Conservation (phyloP, 2,113 vertebrate species). For the Felis chaus region DNA sequence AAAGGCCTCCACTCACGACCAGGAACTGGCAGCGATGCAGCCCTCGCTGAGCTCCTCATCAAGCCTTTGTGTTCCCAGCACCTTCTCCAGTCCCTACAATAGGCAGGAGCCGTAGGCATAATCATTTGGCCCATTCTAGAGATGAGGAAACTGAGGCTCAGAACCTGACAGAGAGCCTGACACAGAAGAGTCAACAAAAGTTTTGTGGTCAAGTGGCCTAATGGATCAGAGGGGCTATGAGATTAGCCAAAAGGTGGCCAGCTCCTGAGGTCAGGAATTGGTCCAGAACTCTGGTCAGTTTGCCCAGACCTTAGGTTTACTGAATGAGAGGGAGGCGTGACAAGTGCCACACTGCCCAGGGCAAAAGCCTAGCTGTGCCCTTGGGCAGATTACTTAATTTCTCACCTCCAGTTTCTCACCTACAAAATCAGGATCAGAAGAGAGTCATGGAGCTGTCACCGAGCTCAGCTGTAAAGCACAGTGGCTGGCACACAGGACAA, state of each 20-base stretch:
- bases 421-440: not conserved
- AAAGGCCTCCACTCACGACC: not conserved
- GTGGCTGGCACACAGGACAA: not conserved
- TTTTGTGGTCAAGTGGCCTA: not conserved
- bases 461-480: not conserved
- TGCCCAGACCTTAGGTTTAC: not conserved
- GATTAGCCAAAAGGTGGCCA: not conserved
- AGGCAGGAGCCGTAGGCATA: not conserved
- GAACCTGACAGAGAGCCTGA: not conserved
- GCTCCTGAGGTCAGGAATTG: not conserved
- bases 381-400: too few relatives aligned
- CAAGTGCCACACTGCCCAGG: not conserved
- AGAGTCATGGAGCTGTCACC: not conserved
- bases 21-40: not conserved
- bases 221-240: not conserved
- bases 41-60: not conserved
- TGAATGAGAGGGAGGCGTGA: not conserved
- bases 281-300: not conserved
- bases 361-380: not conserved
- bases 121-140: not conserved
- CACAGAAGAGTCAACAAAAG: not conserved
- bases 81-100: not conserved
- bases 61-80: not conserved
- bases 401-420: not conserved
- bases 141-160: not conserved